A percentile compares a stretch with the other conserved stretches of the same genome.
Conservation (phyloP, 1,140 invertebrate genomes). For the Pseudomyrmex sp. region DNA sequence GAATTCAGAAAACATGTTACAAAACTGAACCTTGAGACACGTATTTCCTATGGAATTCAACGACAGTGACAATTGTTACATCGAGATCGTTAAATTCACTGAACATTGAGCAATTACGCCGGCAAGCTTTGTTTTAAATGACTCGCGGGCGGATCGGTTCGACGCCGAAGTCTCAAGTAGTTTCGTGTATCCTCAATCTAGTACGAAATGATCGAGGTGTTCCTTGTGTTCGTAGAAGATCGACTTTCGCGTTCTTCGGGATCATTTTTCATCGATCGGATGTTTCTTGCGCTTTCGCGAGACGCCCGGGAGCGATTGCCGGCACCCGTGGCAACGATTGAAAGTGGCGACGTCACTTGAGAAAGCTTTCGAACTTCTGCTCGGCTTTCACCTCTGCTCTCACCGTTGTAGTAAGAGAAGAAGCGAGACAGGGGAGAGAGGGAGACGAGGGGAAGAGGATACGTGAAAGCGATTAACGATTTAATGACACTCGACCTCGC, state of each 20-base stretch:
- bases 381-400: constrained; percentile 66
- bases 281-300: constrained; percentile 48
- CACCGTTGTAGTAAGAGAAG: constrained; percentile 43
- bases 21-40: too few species aligned
- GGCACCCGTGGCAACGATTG: constrained; percentile 52
- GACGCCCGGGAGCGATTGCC: constrained; percentile 26
- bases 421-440: not conserved
- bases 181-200: constrained; percentile 12
- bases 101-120: not conserved
- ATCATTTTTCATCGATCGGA: constrained; percentile 67
- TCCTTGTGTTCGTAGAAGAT: constrained; percentile 32
- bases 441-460: constrained; percentile 16
- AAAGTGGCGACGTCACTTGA: constrained; percentile 60
- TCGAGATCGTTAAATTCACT: not conserved
- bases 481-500: constrained; percentile 50
- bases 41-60: not conserved
- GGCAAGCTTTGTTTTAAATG: constrained; percentile 8
- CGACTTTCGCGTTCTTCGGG: constrained; percentile 46
- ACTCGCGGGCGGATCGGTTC: not conserved
- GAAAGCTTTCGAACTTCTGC: constrained; percentile 70
- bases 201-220: constrained; percentile 12
- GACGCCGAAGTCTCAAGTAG: constrained; percentile 20
- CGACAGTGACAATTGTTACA: constrained; percentile 8
- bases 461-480: constrained; percentile 70
- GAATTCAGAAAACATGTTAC: too few species aligned